Percentiles rank a stretch among this genome's conserved stretches.
Conservation (phyloP, 2,888 invertebrate genomes). For the Scaptomyza parva region DNA sequence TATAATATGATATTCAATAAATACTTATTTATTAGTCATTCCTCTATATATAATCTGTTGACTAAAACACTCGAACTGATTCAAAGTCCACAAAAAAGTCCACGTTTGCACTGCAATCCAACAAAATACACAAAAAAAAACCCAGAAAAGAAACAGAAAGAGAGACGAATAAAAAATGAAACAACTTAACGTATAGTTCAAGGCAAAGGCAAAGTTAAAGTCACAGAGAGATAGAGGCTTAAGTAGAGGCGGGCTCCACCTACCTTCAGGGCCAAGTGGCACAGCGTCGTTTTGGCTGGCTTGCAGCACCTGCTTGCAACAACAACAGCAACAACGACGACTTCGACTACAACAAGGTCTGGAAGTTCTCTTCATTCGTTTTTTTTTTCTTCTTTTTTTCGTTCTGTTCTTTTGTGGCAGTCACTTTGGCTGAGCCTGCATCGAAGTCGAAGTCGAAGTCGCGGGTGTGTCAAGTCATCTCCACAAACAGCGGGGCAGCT, state of each 20-base stretch:
- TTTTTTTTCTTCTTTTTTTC: not conserved
- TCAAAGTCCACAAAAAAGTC: constrained; percentile 1
- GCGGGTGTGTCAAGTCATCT: constrained; percentile 81
- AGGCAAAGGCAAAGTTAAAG: constrained; percentile 18
- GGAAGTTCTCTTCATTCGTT: not conserved
- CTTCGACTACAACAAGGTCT: constrained; percentile 21
- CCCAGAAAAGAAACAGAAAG: not conserved
- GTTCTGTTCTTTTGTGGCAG: constrained; percentile 53
- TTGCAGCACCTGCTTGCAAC: constrained; percentile 69
- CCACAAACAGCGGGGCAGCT: constrained; percentile 69
- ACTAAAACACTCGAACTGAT: too few relatives aligned
- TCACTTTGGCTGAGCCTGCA: constrained; percentile 63
- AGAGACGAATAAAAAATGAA: constrained; percentile 14
- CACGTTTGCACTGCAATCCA: constrained; percentile 8
- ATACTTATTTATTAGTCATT: too few relatives aligned
- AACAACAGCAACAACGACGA: constrained; percentile 17
- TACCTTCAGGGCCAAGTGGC: constrained; percentile 46
- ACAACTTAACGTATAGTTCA: constrained; percentile 37
- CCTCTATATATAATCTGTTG: not conserved
- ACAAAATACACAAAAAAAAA: constrained; percentile 4
- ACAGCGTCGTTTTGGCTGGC: constrained; percentile 72
- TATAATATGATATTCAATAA: too few relatives aligned
- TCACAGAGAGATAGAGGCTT: constrained; percentile 13
- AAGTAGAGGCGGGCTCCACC: constrained; percentile 70
- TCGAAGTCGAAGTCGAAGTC: too few relatives aligned